Evolutionary conservation across 2,888 invertebrate genomes (phyloP).

Genomic region (Masnerella sp.): DNA sequence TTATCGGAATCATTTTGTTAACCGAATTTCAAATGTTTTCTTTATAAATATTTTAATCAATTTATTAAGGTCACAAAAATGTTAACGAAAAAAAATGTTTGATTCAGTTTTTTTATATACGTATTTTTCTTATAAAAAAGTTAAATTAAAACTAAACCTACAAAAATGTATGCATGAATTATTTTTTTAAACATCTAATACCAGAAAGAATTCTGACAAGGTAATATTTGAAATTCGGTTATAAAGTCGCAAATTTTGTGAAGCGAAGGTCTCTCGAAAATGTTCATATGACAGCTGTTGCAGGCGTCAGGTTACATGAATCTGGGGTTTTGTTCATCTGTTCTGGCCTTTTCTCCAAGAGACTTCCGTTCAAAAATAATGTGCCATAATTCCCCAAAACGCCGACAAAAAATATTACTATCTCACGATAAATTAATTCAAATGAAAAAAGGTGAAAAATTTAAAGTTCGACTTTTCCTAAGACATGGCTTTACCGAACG

Average conservation of each 20-base stretch:
- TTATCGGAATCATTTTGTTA: too few relatives aligned
- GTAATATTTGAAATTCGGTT: background rate
- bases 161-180: too few relatives aligned
- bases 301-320: constrained; percentile 67
- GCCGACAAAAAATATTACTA: background rate
- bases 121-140: too few relatives aligned
- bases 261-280: constrained; percentile 14
- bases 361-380: constrained; percentile 26
- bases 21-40: too few relatives aligned
- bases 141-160: too few relatives aligned
- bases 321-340: constrained; percentile 63
- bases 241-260: background rate
- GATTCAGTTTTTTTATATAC: too few relatives aligned
- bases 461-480: background rate
- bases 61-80: too few relatives aligned
- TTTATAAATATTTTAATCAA: too few relatives aligned
- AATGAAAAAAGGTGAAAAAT: background rate
- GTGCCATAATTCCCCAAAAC: constrained; percentile 10
- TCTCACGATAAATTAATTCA: background rate
- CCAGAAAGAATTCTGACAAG: background rate
- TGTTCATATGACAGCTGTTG: constrained; percentile 65
- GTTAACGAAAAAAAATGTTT: too few relatives aligned
- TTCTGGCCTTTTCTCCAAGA: constrained; percentile 5
- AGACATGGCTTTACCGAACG: background rate
- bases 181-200: too few relatives aligned